phyloP scores from a whole-genome alignment of 1,140 invertebrate species.

The Micrasema minimum region DNA sequence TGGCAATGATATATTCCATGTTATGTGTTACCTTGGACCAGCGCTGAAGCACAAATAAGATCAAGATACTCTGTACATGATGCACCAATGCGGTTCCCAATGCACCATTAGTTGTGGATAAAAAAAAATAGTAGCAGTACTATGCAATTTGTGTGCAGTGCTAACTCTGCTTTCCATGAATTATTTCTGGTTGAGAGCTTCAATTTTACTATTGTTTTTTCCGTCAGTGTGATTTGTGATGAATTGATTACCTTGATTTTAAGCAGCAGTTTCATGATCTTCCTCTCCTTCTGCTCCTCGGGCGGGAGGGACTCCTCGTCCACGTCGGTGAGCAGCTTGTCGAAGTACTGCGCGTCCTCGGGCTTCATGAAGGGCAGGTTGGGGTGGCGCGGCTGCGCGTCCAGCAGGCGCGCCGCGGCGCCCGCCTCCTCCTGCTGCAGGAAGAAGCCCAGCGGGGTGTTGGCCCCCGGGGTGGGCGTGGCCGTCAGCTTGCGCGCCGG shows the following conservation, averaged over 20 bases:
- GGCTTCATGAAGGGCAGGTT: constrained; percentile 99
- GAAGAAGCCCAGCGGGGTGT: constrained; percentile 94
- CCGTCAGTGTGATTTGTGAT: no score
- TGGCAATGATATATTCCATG: no score
- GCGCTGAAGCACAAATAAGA: no score
- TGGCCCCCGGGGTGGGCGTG: constrained; percentile 95
- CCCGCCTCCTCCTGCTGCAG: constrained; percentile 90
- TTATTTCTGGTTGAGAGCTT: no score
- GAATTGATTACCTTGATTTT: constrained; percentile 96
- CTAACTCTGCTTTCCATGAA: no score
- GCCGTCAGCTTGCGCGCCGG: constrained; percentile 96
- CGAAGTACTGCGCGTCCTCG: constrained; percentile 99
- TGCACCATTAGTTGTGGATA: no score
- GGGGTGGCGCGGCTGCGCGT: constrained; percentile 93
- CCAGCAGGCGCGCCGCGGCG: constrained; percentile 85
- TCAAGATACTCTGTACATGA: no score
- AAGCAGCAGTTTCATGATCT: constrained; percentile 98
- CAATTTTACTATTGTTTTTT: no score
- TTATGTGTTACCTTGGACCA: no score
- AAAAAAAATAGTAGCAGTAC: no score
- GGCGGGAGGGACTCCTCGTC: constrained; percentile 96
- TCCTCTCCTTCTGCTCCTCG: constrained; percentile 97
- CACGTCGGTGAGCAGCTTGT: constrained; percentile 97
- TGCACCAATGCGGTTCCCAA: no score
- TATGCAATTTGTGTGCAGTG: no score